Base-by-base conservation (phyloP, 2,113 vertebrate species). In the Sinocyclocheilus maitianheensis region DNA sequence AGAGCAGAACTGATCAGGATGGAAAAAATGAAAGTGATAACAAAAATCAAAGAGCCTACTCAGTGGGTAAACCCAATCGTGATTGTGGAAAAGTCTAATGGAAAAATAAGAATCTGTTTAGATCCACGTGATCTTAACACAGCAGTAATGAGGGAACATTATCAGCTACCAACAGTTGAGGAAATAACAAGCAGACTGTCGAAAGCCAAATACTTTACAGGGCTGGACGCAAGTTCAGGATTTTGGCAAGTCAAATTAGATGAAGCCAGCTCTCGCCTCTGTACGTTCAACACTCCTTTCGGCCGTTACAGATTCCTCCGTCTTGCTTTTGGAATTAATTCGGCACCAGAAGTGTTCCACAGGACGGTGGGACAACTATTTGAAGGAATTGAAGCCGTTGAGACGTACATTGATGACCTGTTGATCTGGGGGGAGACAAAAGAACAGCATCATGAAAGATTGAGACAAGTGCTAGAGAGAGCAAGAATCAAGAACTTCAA, bases 231-330 rank as follows among this genome's bases (percentile, higher is more conserved):
- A 80, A 88, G 85, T 20, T 89, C 85, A 81, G 85, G 85, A 14
- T 86, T 84, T 81, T 89, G 88, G 81, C 85, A 86, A 84, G 75
- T 86, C 7, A 86, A 84, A 53, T 53, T 89, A 63, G 87, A 86
- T 24, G 76, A 89, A 8, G 74, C 51, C 53, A 86, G 85, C 81
- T 86, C 75, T 74, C 10, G 48, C 51, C 87, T 86, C 3, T 89
- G 76, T 79, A 81, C 81, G 2, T 76, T 76, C 24, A 89, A 81
- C 81, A 81, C 88, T 48, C 53, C 69, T 12, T 89, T 84, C 81
- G 88, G 65, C 10, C 7, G n/a, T 7, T 84, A 18, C 62, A 63
- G n/a, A 63, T 63, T 63, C 62, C n/a, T 26, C 4, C 10, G 62
- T 4, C 62, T 40, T 12, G 65, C 46, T 63, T 83, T 82, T 83